These are phyloP conservation scores for Perognathus longimembris DNA, from an alignment of 2,113 vertebrate genomes.

Conservation along the genomic window DNA sequence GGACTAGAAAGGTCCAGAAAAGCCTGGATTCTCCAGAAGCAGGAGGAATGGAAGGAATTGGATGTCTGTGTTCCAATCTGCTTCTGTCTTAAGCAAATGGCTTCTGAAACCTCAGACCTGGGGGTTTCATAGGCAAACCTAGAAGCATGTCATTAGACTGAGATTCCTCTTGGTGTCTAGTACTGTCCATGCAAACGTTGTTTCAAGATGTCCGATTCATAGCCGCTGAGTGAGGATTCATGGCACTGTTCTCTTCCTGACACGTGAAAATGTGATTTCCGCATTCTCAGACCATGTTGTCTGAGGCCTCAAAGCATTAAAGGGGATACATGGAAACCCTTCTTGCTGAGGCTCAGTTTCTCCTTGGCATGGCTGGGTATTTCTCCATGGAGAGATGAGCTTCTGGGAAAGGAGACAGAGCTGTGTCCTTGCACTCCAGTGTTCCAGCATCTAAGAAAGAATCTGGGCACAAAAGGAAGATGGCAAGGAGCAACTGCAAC, in stretches of 20 bases:
- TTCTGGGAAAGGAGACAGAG: background rate
- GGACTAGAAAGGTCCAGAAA: background rate
- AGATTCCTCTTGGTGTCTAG: background rate
- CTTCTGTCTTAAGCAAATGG: background rate
- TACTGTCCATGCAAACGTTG: background rate
- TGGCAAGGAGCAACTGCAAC: background rate
- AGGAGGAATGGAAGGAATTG: background rate
- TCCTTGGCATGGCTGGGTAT: background rate
- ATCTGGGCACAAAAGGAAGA: background rate
- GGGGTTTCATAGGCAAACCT: background rate
- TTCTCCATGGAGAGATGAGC: background rate
- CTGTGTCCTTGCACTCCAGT: too few relatives aligned
- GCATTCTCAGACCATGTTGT: background rate
- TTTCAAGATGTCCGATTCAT: conserved; percentile 11
- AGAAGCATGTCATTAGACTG: background rate
- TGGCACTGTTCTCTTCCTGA: background rate
- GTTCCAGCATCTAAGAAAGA: background rate
- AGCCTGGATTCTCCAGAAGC: too few relatives aligned
- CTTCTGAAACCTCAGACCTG: background rate
- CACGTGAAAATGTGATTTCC: background rate
- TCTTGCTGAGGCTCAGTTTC: background rate
- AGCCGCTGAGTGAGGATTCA: background rate
- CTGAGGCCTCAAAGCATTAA: background rate
- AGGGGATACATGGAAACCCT: background rate
- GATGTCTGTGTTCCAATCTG: fast-evolving